Evolutionary conservation across 1,140 invertebrate genomes (phyloP), one percentile per base, ranked within the genome.

Genomic region (Bombus pyrosoma): DNA sequence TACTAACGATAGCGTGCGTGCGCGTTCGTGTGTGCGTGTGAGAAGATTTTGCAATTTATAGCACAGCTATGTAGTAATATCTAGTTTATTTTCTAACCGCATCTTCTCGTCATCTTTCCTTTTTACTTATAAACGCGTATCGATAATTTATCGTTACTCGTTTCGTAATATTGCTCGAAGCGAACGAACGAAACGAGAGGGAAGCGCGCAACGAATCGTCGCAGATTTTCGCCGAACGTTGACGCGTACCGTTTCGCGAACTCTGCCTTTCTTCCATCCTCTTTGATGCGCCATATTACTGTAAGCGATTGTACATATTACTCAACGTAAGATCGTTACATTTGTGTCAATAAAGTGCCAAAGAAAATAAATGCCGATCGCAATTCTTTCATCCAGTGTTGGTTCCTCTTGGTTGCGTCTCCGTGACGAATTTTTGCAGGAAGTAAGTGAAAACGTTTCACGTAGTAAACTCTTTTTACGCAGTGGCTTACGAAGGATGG

Each of bases 341-440:
- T 66, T 90, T 91, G 90, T 81, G 86, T 91, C 88, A 94, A 94
- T 94, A 94, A 94, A 94, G 93, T 94, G 93, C 94, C 94, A 94
- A 95, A 94, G 93, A 95, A 94, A 94, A 94, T 84, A 62, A 69
- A 43, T 5, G 2, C 0, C 34, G 39, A 78, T 22, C 10, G 10
- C 1, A 3, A 57, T 75, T n/a, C 15, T 28, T 76, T 57, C 10
- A 10, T 47, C 32, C 15, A 28, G 6, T 12, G 1, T 22, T 37
- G 0, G 13, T 47, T 74, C 25, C n/a, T 43, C 41, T n/a, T n/a
- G n/a, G 1, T 22, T 37, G 47, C 18, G 2, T 22, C 18, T 53
- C 0, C 47, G 47, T 47, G 47, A 47, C 47, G 47, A 47, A 47
- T 22, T 53, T 8, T 53, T 22, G 5, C 5, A 22, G 47, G 0